These are phyloP conservation scores for Pachliopta kotzebuea DNA, from an alignment of 2,888 invertebrate species.

Conservation along the genomic window DNA sequence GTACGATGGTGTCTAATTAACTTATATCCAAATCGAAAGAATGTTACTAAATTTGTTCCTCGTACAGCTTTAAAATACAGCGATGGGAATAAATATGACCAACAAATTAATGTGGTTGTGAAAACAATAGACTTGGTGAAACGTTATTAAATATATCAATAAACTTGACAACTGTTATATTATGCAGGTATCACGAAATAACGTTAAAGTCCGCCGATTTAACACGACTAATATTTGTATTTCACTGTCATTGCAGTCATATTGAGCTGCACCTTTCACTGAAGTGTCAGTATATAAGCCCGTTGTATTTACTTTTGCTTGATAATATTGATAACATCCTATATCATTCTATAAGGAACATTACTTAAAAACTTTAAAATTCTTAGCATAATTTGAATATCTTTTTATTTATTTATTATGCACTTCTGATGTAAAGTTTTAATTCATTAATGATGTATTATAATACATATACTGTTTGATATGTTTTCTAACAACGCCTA, in stretches of 20 bases:
- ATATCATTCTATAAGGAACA: neutral
- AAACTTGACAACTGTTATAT: conserved; percentile 7
- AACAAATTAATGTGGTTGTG: neutral
- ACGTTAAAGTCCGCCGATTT: conserved; percentile 6
- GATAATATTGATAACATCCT: conserved; percentile 25
- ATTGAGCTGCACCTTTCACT: conserved; percentile 26
- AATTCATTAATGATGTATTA: neutral
- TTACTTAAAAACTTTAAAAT: neutral
- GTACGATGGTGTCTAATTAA: neutral
- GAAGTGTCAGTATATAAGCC: conserved; percentile 20
- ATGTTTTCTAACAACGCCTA: neutral
- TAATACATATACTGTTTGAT: neutral
- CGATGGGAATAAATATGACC: neutral
- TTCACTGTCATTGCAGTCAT: conserved; percentile 25
- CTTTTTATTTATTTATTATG: no score
- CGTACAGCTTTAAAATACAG: neutral
- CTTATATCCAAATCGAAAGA: neutral
- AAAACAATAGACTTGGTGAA: neutral
- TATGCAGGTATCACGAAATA: conserved; percentile 17
- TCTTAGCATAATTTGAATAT: neutral
- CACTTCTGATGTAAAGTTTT: neutral
- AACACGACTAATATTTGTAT: conserved; percentile 18
- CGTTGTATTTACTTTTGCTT: conserved; percentile 24
- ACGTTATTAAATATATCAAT: conserved; percentile 12
- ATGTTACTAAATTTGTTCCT: conserved; percentile 11